Evolutionary conservation across 2,797 vertebrate species (phyloP).

Genomic region (Sternarchorhynchus goeldii): DNA sequence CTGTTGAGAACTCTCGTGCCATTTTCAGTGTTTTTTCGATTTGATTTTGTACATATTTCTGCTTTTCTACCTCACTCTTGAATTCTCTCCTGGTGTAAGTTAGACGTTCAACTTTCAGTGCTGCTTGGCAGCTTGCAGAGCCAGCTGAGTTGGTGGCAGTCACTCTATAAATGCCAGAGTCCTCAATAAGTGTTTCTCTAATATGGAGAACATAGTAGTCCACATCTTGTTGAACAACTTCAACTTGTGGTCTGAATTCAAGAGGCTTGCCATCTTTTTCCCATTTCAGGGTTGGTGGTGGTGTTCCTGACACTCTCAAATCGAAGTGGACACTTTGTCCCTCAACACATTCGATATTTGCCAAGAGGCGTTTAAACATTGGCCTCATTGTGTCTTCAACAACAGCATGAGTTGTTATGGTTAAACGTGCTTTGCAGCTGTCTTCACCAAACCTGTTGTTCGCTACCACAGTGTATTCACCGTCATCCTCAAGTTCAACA

Average conservation of each 20-base stretch:
- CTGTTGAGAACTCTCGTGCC: conserved; percentile 88
- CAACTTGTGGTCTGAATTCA: conserved; percentile 85
- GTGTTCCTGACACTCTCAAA: conserved; percentile 91
- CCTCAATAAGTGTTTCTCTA: conserved; percentile 94
- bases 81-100: conserved; percentile 92
- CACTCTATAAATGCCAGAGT: conserved; percentile 93
- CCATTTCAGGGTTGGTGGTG: conserved; percentile 85
- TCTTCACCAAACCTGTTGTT: conserved; percentile 96
- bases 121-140: conserved; percentile 90
- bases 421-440: conserved; percentile 92
- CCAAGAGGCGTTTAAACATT: conserved; percentile 96
- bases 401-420: conserved; percentile 87
- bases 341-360: conserved; percentile 92
- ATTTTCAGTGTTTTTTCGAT: conserved; percentile 97
- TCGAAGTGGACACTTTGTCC: conserved; percentile 92
- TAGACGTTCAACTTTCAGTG: conserved; percentile 90
- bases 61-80: conserved; percentile 87
- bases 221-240: conserved; percentile 88
- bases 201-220: conserved; percentile 91
- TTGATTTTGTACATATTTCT: conserved; percentile 85
- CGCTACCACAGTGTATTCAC: conserved; percentile 92
- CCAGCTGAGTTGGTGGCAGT: conserved; percentile 94
- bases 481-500: conserved; percentile 85
- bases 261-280: conserved; percentile 91
- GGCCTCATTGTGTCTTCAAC: conserved; percentile 90